phyloP scores from a whole-genome alignment of 2,113 vertebrate species.

The Vulpes vulpes region DNA sequence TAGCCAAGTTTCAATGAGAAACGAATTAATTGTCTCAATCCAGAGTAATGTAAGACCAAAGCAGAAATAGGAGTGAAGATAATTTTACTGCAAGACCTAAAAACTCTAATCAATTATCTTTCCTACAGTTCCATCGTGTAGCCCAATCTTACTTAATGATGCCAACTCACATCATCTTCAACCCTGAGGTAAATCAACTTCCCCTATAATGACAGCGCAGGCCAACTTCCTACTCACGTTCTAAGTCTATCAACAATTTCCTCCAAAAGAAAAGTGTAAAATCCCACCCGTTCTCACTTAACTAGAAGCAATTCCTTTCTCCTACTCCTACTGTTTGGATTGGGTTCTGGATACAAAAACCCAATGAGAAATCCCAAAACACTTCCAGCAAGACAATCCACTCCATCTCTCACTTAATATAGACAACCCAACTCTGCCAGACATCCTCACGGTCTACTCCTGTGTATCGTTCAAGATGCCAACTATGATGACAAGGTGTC shows the following conservation, averaged over 20 bases:
- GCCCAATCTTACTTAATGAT: neutral
- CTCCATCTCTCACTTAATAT: neutral
- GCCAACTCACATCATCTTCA: neutral
- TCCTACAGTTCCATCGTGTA: neutral
- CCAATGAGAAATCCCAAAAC: slow-evolving; percentile 3
- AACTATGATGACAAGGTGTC: neutral
- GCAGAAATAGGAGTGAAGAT: neutral
- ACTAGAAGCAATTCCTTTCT: neutral
- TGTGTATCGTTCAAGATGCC: neutral
- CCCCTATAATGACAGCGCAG: neutral
- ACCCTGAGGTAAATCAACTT: slow-evolving; percentile 46
- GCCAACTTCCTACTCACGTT: slow-evolving; percentile 35
- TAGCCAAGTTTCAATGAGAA: neutral
- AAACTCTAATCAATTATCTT: neutral
- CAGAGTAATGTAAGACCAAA: slow-evolving; percentile 43
- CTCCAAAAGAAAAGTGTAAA: neutral
- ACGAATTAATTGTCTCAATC: slow-evolving; percentile 35
- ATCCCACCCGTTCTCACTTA: neutral
- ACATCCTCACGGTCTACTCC: neutral
- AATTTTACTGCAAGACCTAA: slow-evolving; percentile 12
- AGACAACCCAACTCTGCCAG: neutral
- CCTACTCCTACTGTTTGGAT: neutral
- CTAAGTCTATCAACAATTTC: slow-evolving; percentile 38
- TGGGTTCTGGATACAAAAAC: neutral
- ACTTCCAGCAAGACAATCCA: neutral